phyloP scores from a whole-genome alignment of 2,113 vertebrate genomes.

The Zosterops pallidus region DNA sequence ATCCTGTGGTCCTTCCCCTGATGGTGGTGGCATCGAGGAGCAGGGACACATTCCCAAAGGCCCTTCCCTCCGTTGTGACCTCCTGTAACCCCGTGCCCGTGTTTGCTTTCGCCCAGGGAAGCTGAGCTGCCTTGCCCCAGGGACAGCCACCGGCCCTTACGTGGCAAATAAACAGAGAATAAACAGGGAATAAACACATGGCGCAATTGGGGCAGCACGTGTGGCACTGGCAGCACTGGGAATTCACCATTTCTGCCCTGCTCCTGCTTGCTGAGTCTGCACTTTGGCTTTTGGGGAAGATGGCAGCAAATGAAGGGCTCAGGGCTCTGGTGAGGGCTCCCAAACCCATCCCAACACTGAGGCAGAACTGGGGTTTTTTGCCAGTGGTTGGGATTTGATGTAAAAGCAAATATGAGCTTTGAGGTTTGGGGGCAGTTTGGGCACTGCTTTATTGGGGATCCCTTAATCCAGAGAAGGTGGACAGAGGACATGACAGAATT shows the following conservation, averaged over 20 bases:
- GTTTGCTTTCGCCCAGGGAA: neutral
- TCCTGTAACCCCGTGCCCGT: accelerated
- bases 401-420: neutral
- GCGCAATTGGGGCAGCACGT: accelerated
- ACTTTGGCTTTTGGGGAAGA: accelerated
- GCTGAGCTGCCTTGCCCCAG: neutral
- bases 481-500: accelerated
- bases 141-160: neutral
- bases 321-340: neutral
- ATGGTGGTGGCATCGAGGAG: neutral
- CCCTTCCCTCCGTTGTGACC: accelerated
- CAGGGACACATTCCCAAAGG: neutral
- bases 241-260: accelerated
- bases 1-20: neutral
- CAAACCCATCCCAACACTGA: accelerated
- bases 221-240: accelerated
- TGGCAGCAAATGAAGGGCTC: neutral
- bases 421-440: neutral
- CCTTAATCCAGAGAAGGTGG: neutral
- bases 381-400: neutral
- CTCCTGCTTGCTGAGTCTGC: neutral
- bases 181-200: neutral
- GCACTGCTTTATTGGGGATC: neutral
- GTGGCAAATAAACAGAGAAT: neutral
- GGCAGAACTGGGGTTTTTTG: neutral